phyloP scores from a whole-genome alignment of 2,888 invertebrate genomes.

The Monopis laevigella region DNA sequence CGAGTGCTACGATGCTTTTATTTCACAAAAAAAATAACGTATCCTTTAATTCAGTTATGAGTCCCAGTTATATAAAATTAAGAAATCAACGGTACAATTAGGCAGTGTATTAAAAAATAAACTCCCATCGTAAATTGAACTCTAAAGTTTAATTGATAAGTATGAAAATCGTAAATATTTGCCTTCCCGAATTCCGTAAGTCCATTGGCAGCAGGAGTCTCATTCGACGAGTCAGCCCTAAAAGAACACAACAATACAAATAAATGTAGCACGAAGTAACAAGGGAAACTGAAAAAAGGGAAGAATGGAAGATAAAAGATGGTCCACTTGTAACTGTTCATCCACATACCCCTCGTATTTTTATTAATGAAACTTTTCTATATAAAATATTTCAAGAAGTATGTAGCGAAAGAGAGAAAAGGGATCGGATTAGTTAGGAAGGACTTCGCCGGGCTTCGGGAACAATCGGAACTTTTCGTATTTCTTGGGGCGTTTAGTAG shows the following conservation, averaged over 20 bases:
- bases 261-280: slow-evolving; percentile 34
- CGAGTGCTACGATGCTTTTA: no score
- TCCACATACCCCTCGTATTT: no score
- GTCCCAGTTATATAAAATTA: not conserved
- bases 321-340: slow-evolving; percentile 1
- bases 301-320: not conserved
- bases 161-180: slow-evolving; percentile 23
- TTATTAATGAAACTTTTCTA: no score
- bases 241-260: slow-evolving; percentile 34
- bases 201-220: slow-evolving; percentile 51
- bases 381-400: no score
- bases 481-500: no score
- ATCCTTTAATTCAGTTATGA: no score
- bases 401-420: no score
- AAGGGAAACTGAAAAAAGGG: slow-evolving; percentile 21
- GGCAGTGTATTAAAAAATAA: not conserved
- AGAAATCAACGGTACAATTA: slow-evolving; percentile 1
- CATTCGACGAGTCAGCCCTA: slow-evolving; percentile 66
- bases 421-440: no score
- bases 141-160: not conserved
- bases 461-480: no score
- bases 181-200: slow-evolving; percentile 64
- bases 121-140: not conserved
- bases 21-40: no score
- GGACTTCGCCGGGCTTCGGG: no score